phyloP scores from a whole-genome alignment of 2,888 invertebrate genomes.

The Drosophila nr. medialis region DNA sequence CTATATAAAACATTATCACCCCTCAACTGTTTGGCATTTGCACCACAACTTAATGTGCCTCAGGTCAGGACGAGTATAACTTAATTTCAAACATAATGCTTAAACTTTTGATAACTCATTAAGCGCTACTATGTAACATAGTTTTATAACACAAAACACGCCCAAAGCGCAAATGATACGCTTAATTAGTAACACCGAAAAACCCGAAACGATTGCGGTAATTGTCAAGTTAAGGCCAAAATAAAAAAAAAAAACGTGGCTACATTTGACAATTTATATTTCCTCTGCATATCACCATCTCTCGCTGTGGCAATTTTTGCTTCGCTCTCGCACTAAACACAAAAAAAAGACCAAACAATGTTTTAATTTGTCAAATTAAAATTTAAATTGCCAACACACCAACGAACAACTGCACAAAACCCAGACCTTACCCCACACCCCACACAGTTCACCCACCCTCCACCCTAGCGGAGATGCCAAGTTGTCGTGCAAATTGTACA shows the following conservation, averaged over 20 bases:
- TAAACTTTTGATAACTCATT: slow-evolving; percentile 69
- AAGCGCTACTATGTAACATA: slow-evolving; percentile 34
- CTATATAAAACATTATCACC: background rate
- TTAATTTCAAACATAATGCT: slow-evolving; percentile 47
- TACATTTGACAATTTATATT: slow-evolving; percentile 27
- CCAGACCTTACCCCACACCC: slow-evolving; percentile 2
- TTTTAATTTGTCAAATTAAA: slow-evolving; percentile 73
- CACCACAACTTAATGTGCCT: slow-evolving; percentile 33
- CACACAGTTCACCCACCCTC: background rate
- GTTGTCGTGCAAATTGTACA: slow-evolving; percentile 38
- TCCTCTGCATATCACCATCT: background rate
- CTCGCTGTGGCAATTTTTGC: background rate
- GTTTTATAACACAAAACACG: slow-evolving; percentile 22
- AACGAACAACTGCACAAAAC: slow-evolving; percentile 18
- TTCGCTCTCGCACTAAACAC: background rate
- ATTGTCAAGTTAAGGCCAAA: slow-evolving; percentile 14
- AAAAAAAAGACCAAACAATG: slow-evolving; percentile 33
- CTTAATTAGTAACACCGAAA: slow-evolving; percentile 40
- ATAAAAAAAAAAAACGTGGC: slow-evolving; percentile 11
- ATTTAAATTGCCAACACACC: slow-evolving; percentile 57
- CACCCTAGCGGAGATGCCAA: slow-evolving; percentile 6
- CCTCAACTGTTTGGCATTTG: slow-evolving; percentile 4
- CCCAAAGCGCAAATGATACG: slow-evolving; percentile 47
- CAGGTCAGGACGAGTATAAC: slow-evolving; percentile 22
- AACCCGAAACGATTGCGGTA: slow-evolving; percentile 26